These are phyloP conservation scores for Onychomys torridus DNA, from an alignment of 2,797 vertebrate genomes.

Conservation along the genomic window DNA sequence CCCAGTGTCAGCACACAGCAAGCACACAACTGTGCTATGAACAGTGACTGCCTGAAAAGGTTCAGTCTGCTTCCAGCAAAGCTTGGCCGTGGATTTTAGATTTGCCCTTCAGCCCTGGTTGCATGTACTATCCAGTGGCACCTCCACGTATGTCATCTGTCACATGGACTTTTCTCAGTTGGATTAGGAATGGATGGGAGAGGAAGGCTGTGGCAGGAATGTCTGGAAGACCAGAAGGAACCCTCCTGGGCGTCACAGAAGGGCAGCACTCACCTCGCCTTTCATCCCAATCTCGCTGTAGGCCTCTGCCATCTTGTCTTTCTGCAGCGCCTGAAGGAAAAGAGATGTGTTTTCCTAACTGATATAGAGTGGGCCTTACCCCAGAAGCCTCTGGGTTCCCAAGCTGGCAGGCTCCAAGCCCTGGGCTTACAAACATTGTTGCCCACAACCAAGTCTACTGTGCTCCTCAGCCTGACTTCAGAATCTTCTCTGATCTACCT, in stretches of 20 bases:
- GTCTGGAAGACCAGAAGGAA: not conserved
- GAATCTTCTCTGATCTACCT: not conserved
- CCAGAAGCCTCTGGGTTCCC: not conserved
- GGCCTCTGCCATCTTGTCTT: constrained; percentile 88
- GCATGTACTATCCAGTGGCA: fast-evolving
- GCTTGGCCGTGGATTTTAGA: not conserved
- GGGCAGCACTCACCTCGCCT: constrained; percentile 85
- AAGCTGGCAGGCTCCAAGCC: not conserved
- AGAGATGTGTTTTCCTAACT: not conserved
- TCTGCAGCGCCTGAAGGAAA: constrained; percentile 86
- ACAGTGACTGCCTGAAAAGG: too few relatives aligned
- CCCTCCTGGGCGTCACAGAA: fast-evolving
- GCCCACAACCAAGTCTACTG: not conserved
- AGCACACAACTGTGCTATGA: not conserved
- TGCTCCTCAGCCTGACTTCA: not conserved
- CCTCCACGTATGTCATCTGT: not conserved
- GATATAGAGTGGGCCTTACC: not conserved
- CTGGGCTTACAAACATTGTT: not conserved
- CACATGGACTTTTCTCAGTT: not conserved
- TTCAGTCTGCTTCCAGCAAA: not conserved
- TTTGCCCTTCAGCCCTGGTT: not conserved
- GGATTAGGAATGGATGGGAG: not conserved
- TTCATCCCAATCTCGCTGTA: constrained; percentile 89
- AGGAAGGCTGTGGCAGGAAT: fast-evolving
- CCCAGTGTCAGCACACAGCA: too few relatives aligned